A percentile compares a stretch with the other conserved stretches of the same genome.
Conservation (phyloP, 2,888 invertebrate species). For the Chloroclystis v-ata region DNA sequence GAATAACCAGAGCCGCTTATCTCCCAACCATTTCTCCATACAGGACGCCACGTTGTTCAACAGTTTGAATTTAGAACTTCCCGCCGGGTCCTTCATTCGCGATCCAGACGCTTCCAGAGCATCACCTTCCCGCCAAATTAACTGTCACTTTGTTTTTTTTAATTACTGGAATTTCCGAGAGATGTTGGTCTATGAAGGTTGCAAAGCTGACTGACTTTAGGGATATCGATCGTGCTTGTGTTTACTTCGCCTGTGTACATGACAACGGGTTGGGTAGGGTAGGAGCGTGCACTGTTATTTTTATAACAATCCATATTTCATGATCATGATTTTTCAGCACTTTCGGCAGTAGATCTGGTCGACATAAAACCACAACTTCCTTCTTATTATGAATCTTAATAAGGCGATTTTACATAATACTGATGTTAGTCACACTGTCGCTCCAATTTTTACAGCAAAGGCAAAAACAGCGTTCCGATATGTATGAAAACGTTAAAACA, state of each 20-base stretch:
- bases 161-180: background rate
- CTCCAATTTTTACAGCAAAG: too few species aligned
- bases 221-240: constrained; percentile 71
- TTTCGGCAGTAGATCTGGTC: too few species aligned
- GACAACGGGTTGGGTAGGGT: constrained; percentile 64
- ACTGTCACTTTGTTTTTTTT: constrained; percentile 30
- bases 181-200: constrained; percentile 47
- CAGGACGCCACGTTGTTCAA: constrained; percentile 75
- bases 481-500: too few species aligned
- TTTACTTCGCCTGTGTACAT: constrained; percentile 75
- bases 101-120: constrained; percentile 44
- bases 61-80: constrained; percentile 57
- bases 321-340: background rate
- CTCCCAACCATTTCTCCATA: constrained; percentile 96
- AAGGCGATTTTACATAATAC: too few species aligned
- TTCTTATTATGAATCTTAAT: too few species aligned
- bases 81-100: constrained; percentile 61
- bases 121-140: constrained; percentile 61
- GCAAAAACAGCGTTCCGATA: too few species aligned
- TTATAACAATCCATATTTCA: background rate
- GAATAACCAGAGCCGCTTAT: constrained; percentile 93
- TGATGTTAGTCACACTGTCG: too few species aligned
- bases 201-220: constrained; percentile 49
- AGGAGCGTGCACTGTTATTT: constrained; percentile 27
- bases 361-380: too few species aligned